phyloP scores from a whole-genome alignment of 2,113 vertebrate species.

The Heliornis fulica region DNA sequence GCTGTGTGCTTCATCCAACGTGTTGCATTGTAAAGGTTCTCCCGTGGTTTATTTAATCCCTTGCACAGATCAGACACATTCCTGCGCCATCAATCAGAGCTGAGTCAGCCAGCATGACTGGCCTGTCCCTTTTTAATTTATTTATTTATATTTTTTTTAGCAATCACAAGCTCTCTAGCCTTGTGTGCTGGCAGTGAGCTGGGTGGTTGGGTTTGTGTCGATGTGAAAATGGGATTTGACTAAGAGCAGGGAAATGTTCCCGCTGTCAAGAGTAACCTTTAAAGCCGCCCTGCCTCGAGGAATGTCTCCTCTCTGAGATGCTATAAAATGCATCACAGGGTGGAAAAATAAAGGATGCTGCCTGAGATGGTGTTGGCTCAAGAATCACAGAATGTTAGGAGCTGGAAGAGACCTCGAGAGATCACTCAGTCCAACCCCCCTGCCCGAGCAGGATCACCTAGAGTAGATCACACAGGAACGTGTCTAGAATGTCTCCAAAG shows the following conservation, averaged over 20 bases:
- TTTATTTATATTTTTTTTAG: background rate
- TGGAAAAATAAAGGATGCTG: background rate
- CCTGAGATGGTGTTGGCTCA: background rate
- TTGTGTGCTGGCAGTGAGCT: background rate
- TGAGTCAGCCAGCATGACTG: slow-evolving; percentile 50
- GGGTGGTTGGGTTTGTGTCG: no score
- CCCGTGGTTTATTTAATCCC: background rate
- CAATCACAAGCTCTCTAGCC: slow-evolving; percentile 23
- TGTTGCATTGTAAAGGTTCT: background rate
- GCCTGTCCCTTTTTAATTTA: background rate
- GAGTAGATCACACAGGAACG: no score
- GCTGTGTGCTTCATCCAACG: background rate
- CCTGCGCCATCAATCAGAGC: slow-evolving; percentile 52
- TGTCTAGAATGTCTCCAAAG: no score
- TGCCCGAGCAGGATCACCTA: no score
- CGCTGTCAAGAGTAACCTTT: slow-evolving; percentile 11
- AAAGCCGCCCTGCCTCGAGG: background rate
- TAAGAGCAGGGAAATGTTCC: background rate
- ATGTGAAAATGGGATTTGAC: background rate
- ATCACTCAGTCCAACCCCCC: no score
- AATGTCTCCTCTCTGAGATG: background rate
- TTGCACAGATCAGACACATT: slow-evolving; percentile 37
- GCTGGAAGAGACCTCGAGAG: no score
- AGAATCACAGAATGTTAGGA: no score
- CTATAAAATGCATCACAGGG: background rate